Base-by-base conservation (phyloP, 2,797 vertebrate genomes). In the Hylomyscus alleni region DNA sequence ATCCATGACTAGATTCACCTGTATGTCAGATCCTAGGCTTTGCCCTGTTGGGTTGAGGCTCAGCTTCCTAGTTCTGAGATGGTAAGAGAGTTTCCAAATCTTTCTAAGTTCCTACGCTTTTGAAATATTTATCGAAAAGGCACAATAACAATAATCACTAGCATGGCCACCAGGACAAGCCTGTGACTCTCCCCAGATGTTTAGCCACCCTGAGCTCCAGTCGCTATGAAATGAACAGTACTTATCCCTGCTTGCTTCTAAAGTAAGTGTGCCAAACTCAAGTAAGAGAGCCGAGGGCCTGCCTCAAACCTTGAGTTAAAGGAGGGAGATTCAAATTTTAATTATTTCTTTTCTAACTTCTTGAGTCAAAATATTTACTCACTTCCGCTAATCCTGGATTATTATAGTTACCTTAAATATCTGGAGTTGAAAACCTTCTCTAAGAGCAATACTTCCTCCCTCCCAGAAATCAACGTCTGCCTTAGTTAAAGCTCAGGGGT, bases 391-490 rank as follows among this genome's bases (percentile, higher is more conserved):
- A 29, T 93, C 78, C 40, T 62, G 50, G 93, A 67, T 86, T 78
- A 10, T 52, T 40, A 50, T 62, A 58, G n/a, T 67, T 72, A 75
- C 34, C 89, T 95, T 77, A 95, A 96, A 56, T 83, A 80, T 91
- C 80, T 31, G 6, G 67, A 69, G 20, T 62, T 91, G n/a, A 95
- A 92, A 84, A 47, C 6, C 62, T 89, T 76, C 80, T 78, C 44
- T 37, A 77, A 91, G 75, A 26, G n/a, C 19, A 91, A 22, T 72
- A 73, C 44, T 69, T 95, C 67, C 60, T 92, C 24, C 58, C 31
- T 60, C 20, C n/a, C 47, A 89, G 88, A 88, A 92, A 62, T 92
- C 73, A 80, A 44, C 77, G n/a, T 89, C 89, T 89, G 62, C 72
- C 31, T 86, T 40, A 81, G 85, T 81, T 87, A 93, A 95, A 67